Percentiles rank a stretch among this genome's conserved stretches.
Evolutionary conservation across 2,797 vertebrate genomes (phyloP).

Genomic region (Gorsachius magnificus): DNA sequence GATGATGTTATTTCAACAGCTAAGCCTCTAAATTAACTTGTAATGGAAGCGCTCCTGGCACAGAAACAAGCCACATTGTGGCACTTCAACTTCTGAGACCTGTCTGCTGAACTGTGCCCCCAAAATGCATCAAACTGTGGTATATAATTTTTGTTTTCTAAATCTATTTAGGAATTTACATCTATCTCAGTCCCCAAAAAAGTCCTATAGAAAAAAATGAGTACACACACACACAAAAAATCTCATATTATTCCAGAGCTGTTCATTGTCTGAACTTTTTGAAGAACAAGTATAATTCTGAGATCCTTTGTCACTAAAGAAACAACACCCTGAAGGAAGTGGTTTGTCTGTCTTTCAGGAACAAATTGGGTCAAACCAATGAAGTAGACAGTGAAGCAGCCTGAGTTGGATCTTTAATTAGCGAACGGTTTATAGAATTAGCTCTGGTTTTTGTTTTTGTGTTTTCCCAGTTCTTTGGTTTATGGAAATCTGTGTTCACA

Average conservation of each 20-base stretch:
- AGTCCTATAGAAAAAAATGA: background rate
- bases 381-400: background rate
- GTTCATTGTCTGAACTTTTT: background rate
- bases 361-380: slow-evolving; percentile 37
- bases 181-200: fast-evolving
- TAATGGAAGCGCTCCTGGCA: background rate
- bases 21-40: slow-evolving; percentile 7
- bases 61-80: background rate
- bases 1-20: background rate
- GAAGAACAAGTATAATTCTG: background rate
- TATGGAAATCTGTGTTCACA: slow-evolving; percentile 4
- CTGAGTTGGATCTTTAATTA: slow-evolving; percentile 54
- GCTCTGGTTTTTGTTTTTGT: slow-evolving; percentile 35
- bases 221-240: background rate
- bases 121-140: background rate
- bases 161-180: background rate
- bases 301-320: background rate
- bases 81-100: background rate
- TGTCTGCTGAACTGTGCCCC: background rate
- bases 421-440: background rate
- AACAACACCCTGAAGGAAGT: background rate
- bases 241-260: background rate
- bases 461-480: background rate
- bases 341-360: slow-evolving; percentile 28
- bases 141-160: background rate